Evolutionary conservation across 1,140 invertebrate species (phyloP).

Genomic region (Pogonomyrmex californicus): DNA sequence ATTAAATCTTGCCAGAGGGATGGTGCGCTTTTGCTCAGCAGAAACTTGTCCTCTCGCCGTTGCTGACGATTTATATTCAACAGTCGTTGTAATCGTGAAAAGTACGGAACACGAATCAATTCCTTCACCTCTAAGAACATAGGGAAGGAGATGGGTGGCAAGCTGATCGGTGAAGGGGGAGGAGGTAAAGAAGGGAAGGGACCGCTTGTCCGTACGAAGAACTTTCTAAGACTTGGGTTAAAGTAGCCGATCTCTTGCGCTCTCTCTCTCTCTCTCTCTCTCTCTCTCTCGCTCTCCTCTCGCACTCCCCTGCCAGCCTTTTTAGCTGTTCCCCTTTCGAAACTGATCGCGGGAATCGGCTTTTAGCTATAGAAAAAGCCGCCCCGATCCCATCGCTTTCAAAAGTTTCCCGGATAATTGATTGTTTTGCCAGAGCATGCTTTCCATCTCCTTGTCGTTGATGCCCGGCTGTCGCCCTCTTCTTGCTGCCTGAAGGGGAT

Average conservation of each 20-base stretch:
- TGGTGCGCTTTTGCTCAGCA: slow-evolving; percentile 34
- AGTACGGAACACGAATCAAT: slow-evolving; percentile 79
- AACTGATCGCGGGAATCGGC: slow-evolving; percentile 80
- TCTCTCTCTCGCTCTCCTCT: not conserved
- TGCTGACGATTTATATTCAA: slow-evolving; percentile 79
- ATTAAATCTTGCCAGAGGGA: slow-evolving; percentile 62
- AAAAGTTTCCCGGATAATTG: slow-evolving; percentile 84
- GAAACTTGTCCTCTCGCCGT: slow-evolving; percentile 41
- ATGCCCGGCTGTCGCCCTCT: slow-evolving; percentile 59
- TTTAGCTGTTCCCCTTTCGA: slow-evolving; percentile 66
- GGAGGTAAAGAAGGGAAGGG: not conserved
- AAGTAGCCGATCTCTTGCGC: slow-evolving; percentile 77
- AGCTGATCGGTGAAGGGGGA: not conserved
- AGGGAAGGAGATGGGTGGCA: slow-evolving; percentile 43
- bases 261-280: slow-evolving; percentile 17
- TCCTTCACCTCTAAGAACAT: slow-evolving; percentile 60
- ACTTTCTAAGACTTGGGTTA: slow-evolving; percentile 81
- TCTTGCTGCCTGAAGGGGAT: slow-evolving; percentile 38
- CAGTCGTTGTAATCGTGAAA: slow-evolving; percentile 76
- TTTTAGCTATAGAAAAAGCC: slow-evolving; percentile 71
- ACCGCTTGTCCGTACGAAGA: slow-evolving; percentile 69
- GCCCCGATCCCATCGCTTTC: slow-evolving; percentile 72
- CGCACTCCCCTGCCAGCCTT: slow-evolving; percentile 5
- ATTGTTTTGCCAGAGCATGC: slow-evolving; percentile 83
- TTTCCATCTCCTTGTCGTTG: slow-evolving; percentile 70